Evolutionary conservation across 2,888 invertebrate species (phyloP).

Genomic region (Pheosia tremula): DNA sequence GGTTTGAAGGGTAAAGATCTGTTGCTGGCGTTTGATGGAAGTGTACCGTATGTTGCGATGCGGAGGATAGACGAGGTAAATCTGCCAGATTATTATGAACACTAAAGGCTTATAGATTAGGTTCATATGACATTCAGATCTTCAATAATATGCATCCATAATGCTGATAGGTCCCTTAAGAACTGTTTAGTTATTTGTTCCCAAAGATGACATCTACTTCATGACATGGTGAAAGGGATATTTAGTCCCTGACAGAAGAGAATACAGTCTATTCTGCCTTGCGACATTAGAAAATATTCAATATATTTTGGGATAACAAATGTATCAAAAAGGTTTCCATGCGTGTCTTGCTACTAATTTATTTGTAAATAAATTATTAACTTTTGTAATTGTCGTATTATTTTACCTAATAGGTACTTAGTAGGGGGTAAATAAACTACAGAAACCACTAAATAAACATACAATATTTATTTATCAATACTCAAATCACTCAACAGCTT

Average conservation of each 20-base stretch:
- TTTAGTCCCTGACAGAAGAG: too few relatives aligned
- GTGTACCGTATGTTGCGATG: constrained; percentile 39
- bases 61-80: constrained; percentile 33
- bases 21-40: constrained; percentile 37
- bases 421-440: background rate
- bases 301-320: background rate
- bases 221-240: too few relatives aligned
- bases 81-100: constrained; percentile 1
- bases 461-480: constrained; percentile 52
- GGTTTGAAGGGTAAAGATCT: constrained; percentile 34
- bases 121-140: too few relatives aligned
- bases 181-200: too few relatives aligned
- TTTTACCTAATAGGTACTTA: background rate
- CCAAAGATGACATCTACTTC: too few relatives aligned
- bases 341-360: constrained; percentile 7
- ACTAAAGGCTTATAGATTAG: background rate
- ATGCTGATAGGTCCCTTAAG: too few relatives aligned
- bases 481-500: constrained; percentile 70
- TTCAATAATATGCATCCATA: too few relatives aligned
- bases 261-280: too few relatives aligned
- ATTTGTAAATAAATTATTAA: constrained; percentile 9
- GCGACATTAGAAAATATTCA: too few relatives aligned
- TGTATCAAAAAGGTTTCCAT: background rate
- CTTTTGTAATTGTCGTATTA: background rate
- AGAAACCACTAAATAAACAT: constrained; percentile 1